Percentiles rank a stretch among this genome's conserved stretches.
phyloP scores from a whole-genome alignment of 2,888 invertebrate species.

The Notodonta ziczac region DNA sequence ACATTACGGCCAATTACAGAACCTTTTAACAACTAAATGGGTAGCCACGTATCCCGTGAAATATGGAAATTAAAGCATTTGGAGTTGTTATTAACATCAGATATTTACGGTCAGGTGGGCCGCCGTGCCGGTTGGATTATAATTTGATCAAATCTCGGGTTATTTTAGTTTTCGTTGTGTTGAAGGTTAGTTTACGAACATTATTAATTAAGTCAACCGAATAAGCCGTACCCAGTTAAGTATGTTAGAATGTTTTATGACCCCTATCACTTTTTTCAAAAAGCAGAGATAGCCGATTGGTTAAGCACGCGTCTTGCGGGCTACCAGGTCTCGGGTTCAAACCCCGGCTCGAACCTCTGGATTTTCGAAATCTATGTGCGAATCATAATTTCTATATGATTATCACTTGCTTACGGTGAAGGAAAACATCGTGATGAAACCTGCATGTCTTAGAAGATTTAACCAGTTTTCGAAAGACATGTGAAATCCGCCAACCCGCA shows the following conservation, averaged over 20 bases:
- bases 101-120: slow-evolving; percentile 5
- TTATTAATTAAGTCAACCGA: slow-evolving; percentile 3
- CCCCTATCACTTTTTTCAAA: background rate
- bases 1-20: background rate
- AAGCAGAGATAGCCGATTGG: too few relatives aligned
- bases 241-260: background rate
- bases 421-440: too few relatives aligned
- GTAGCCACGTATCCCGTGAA: background rate
- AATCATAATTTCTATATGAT: too few relatives aligned
- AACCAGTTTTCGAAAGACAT: too few relatives aligned
- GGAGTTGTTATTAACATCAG: slow-evolving; percentile 6
- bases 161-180: slow-evolving; percentile 5
- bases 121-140: background rate
- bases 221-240: background rate
- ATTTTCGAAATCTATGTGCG: too few relatives aligned
- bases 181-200: background rate
- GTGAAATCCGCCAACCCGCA: too few relatives aligned
- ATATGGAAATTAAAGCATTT: slow-evolving; percentile 4
- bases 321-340: too few relatives aligned
- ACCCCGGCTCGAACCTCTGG: too few relatives aligned
- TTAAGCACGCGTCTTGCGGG: too few relatives aligned
- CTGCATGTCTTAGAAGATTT: too few relatives aligned
- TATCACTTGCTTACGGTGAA: too few relatives aligned
- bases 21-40: slow-evolving; percentile 7
- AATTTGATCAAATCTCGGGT: slow-evolving; percentile 6